phyloP scores from a whole-genome alignment of 2,113 vertebrate genomes.

The Gorsachius goisagi region DNA sequence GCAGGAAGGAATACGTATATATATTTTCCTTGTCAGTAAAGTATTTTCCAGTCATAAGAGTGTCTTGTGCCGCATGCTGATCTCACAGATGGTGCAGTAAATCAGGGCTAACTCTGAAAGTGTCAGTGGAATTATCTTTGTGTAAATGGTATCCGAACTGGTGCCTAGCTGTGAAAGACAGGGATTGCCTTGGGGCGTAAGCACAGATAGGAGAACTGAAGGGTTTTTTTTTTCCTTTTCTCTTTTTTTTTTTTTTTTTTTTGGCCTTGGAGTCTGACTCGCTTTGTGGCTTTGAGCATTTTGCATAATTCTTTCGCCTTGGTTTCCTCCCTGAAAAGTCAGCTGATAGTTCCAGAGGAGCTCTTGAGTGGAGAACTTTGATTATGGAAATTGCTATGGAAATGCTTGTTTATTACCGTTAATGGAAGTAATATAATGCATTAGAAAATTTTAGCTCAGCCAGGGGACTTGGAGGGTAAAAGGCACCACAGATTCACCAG shows the following conservation, averaged over 20 bases:
- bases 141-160: constrained; percentile 4
- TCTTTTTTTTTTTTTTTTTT: background rate
- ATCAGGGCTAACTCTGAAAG: constrained; percentile 51
- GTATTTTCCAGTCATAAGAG: constrained; percentile 47
- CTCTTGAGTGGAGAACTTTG: background rate
- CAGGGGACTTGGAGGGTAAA: background rate
- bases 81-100: constrained; percentile 49
- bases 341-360: constrained; percentile 2
- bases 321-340: constrained; percentile 25
- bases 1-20: background rate
- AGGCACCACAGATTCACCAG: background rate
- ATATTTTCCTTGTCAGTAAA: constrained; percentile 26
- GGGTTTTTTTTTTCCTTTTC: background rate
- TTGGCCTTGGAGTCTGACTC: background rate
- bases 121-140: constrained; percentile 18
- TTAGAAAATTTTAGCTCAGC: constrained; percentile 8
- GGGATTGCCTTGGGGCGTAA: background rate
- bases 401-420: constrained; percentile 9
- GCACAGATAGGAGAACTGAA: background rate
- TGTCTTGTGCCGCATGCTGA: constrained; percentile 11
- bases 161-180: constrained; percentile 30
- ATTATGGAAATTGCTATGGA: constrained; percentile 39
- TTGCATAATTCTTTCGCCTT: constrained; percentile 53
- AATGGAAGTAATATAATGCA: background rate
- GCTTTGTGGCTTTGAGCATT: background rate